These are phyloP conservation scores for Drosophila villosipedis DNA, from an alignment of 2,888 invertebrate species.

Conservation along the genomic window DNA sequence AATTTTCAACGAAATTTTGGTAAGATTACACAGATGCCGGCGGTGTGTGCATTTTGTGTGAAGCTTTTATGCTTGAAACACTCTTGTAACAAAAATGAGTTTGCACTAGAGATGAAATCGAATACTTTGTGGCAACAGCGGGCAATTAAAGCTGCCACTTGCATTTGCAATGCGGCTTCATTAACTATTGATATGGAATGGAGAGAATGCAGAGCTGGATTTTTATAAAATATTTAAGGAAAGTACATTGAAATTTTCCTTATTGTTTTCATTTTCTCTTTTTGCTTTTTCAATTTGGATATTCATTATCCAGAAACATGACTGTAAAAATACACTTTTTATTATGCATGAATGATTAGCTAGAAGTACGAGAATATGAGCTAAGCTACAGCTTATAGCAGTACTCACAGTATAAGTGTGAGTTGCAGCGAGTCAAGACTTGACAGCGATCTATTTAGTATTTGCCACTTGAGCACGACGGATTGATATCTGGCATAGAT, in stretches of 20 bases:
- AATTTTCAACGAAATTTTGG: conserved; percentile 42
- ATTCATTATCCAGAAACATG: not conserved
- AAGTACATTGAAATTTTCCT: not conserved
- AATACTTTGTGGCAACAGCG: not conserved
- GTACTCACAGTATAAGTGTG: not conserved
- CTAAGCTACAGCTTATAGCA: not conserved
- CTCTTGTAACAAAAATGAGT: conserved; percentile 39
- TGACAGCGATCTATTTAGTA: conserved; percentile 37
- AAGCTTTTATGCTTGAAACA: conserved; percentile 9
- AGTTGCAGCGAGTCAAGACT: conserved; percentile 6
- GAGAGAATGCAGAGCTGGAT: not conserved
- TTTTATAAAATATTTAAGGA: not conserved
- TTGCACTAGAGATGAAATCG: conserved; percentile 54
- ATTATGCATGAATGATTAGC: not conserved
- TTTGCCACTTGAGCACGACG: conserved; percentile 46
- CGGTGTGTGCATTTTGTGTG: conserved; percentile 1
- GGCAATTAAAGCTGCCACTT: not conserved
- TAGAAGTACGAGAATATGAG: not conserved
- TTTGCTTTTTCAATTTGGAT: not conserved
- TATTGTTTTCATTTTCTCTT: not conserved
- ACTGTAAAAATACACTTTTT: not conserved
- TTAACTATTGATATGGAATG: not conserved
- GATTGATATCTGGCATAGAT: conserved; percentile 47
- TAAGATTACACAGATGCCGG: conserved; percentile 22
- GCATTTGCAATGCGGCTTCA: not conserved